Conservation (phyloP, 2,113 vertebrate genomes). For the Corvus hawaiiensis region DNA sequence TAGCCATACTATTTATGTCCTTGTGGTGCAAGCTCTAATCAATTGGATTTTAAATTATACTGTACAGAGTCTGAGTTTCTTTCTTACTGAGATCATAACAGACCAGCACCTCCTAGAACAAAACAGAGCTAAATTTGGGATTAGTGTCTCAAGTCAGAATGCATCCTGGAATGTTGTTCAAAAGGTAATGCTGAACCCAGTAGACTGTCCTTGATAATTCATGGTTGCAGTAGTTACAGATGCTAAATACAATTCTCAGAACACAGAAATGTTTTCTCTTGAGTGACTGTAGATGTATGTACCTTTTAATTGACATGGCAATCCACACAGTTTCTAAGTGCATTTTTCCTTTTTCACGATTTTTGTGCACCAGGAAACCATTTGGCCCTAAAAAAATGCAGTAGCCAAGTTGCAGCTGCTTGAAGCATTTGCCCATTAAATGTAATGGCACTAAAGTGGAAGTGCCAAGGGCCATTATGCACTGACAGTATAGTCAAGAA, state of each 20-base stretch:
- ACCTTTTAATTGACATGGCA: neutral
- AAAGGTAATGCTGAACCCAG: neutral
- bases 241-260: neutral
- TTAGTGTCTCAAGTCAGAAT: neutral
- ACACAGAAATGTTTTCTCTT: neutral
- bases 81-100: neutral
- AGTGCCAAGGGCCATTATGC: neutral
- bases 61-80: neutral
- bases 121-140: neutral
- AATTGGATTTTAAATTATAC: neutral
- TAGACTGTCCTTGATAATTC: neutral
- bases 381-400: neutral
- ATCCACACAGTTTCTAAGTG: neutral
- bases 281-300: neutral
- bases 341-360: neutral
- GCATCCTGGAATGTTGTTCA: neutral
- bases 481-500: neutral
- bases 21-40: neutral
- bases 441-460: neutral
- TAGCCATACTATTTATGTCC: neutral
- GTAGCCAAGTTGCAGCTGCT: neutral
- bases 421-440: conserved; percentile 24
- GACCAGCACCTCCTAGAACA: neutral
- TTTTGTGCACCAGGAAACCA: neutral
- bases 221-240: neutral